Conservation (phyloP, 2,888 invertebrate species). For the Orthosia cruda region DNA sequence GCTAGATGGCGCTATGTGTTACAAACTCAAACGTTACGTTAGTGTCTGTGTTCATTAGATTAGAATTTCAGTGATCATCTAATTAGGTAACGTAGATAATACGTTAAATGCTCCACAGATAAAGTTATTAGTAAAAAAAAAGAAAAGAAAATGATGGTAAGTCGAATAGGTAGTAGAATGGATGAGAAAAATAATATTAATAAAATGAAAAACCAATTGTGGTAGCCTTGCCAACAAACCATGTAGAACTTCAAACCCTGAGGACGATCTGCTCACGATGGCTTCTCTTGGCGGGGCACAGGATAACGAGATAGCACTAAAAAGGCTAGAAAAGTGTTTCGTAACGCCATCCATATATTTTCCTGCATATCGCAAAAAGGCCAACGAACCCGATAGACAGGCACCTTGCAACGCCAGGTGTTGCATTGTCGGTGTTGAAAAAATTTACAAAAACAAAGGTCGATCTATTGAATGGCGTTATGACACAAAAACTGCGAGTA, state of each 20-base stretch:
- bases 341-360: constrained; percentile 77
- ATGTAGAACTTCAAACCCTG: constrained; percentile 86
- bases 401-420: constrained; percentile 70
- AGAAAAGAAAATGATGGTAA: constrained; percentile 42
- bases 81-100: constrained; percentile 30
- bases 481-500: constrained; percentile 71
- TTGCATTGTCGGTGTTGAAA: constrained; percentile 70
- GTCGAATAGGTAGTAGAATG: constrained; percentile 52
- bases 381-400: constrained; percentile 72
- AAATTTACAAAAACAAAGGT: constrained; percentile 70
- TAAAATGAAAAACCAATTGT: constrained; percentile 67
- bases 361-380: constrained; percentile 65
- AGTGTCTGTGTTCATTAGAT: constrained; percentile 28
- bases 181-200: constrained; percentile 60
- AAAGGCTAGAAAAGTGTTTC: constrained; percentile 73
- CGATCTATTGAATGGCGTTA: constrained; percentile 75
- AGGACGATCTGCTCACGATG: constrained; percentile 84
- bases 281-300: constrained; percentile 82
- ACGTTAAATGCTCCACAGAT: constrained; percentile 24
- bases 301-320: constrained; percentile 74
- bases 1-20: constrained; percentile 82
- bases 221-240: constrained; percentile 88
- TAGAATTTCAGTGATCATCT: constrained; percentile 43
- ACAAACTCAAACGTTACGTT: constrained; percentile 13
- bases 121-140: constrained; percentile 32